phyloP scores from a whole-genome alignment of 2,797 vertebrate species.

The Silurus aristotelis region DNA sequence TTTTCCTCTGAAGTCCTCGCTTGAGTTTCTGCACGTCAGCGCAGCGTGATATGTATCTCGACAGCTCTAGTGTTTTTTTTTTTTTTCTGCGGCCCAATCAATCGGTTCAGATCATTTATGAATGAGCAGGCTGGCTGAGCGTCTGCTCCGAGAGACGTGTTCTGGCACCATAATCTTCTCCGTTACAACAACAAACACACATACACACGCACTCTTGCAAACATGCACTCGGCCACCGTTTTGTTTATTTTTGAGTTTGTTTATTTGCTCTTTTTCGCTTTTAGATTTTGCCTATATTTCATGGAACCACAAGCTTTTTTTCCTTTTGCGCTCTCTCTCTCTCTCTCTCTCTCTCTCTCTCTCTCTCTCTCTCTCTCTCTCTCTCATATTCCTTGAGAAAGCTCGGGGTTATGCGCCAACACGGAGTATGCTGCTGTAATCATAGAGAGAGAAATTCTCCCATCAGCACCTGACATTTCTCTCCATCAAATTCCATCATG shows the following conservation, averaged over 20 bases:
- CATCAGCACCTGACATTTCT: slow-evolving; percentile 29
- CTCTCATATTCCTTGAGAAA: slow-evolving; percentile 28
- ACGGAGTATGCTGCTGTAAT: slow-evolving; percentile 51
- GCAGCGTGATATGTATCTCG: slow-evolving; percentile 68
- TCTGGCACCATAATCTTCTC: slow-evolving; percentile 50
- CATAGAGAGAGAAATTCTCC: slow-evolving; percentile 34
- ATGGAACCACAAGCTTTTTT: not conserved
- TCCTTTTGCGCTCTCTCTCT: too few relatives aligned
- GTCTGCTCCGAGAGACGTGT: slow-evolving; percentile 67
- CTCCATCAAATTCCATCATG: slow-evolving; percentile 5
- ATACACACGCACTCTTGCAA: not conserved
- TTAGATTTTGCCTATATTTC: slow-evolving; percentile 1
- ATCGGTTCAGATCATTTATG: slow-evolving; percentile 78
- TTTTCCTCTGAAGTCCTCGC: slow-evolving; percentile 65
- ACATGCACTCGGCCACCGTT: not conserved
- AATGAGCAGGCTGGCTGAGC: slow-evolving; percentile 73
- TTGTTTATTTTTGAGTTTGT: not conserved
- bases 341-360: not conserved
- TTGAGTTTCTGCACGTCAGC: slow-evolving; percentile 66
- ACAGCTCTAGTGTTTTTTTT: slow-evolving; percentile 65
- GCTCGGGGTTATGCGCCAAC: not conserved
- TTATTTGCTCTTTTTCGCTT: not conserved
- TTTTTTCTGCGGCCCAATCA: slow-evolving; percentile 70
- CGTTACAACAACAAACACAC: slow-evolving; percentile 11
- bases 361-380: not conserved